Conservation (phyloP, 2,888 invertebrate species). For the Abscondita cerata region DNA sequence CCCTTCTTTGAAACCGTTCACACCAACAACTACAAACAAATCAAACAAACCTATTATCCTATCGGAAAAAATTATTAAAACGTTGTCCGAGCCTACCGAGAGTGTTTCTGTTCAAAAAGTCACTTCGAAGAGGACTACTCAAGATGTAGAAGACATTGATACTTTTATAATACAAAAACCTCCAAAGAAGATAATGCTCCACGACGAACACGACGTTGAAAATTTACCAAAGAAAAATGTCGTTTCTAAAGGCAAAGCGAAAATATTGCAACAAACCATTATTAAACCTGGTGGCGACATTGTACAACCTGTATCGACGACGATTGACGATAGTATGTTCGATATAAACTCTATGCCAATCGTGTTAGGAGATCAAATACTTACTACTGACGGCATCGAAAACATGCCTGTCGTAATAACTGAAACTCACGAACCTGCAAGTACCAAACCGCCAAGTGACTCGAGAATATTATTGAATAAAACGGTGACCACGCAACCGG, state of each 20-base stretch:
- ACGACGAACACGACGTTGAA: constrained; percentile 12
- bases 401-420: constrained; percentile 70
- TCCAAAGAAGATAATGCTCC: constrained; percentile 35
- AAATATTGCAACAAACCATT: constrained; percentile 57
- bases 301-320: constrained; percentile 45
- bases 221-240: constrained; percentile 12
- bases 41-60: constrained; percentile 52
- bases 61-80: constrained; percentile 55
- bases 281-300: constrained; percentile 56
- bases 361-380: constrained; percentile 73
- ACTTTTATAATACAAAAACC: constrained; percentile 55
- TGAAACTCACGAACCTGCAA: constrained; percentile 35
- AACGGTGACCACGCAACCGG: constrained; percentile 27
- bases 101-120: constrained; percentile 49
- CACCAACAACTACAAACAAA: constrained; percentile 27
- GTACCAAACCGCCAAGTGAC: constrained; percentile 43
- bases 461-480: constrained; percentile 44
- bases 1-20: constrained; percentile 3
- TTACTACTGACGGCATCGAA: constrained; percentile 72
- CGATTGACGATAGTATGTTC: constrained; percentile 62
- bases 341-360: constrained; percentile 82
- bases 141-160: constrained; percentile 56
- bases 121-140: constrained; percentile 46
- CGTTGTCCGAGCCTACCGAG: constrained; percentile 39
- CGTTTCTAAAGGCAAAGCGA: constrained; percentile 49